These are phyloP conservation scores for Grallaria varia DNA, from an alignment of 2,113 vertebrate genomes.

Conservation along the genomic window DNA sequence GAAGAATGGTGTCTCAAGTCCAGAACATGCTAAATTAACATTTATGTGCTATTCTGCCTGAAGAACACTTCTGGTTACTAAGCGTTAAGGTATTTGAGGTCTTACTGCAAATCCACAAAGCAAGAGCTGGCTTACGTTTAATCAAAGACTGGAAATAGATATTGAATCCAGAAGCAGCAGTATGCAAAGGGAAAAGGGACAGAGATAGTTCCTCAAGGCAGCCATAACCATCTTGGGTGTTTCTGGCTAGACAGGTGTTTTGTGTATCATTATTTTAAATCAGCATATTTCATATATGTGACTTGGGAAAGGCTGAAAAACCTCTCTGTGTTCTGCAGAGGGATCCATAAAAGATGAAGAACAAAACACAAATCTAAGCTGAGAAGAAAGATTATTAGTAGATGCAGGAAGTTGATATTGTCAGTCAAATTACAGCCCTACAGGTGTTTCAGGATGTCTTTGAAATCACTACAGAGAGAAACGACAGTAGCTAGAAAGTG, in stretches of 20 bases:
- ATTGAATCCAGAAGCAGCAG: neutral
- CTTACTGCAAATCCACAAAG: slow-evolving; percentile 36
- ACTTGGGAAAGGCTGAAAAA: neutral
- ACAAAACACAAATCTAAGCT: neutral
- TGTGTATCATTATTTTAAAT: neutral
- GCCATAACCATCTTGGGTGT: neutral
- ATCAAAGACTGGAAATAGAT: slow-evolving; percentile 11
- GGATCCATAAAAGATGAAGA: neutral
- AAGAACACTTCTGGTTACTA: slow-evolving; percentile 5
- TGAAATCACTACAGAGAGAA: neutral
- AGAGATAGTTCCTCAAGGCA: neutral
- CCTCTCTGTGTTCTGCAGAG: neutral
- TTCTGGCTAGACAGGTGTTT: neutral
- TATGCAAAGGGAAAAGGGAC: neutral
- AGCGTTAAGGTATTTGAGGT: slow-evolving; percentile 16
- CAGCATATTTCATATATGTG: neutral
- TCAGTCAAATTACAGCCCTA: neutral
- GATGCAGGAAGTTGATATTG: neutral
- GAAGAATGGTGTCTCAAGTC: neutral
- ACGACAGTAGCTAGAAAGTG: neutral
- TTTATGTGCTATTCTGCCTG: slow-evolving; percentile 16
- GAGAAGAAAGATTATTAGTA: neutral
- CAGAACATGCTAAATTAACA: slow-evolving; percentile 49
- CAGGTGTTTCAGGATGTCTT: neutral
- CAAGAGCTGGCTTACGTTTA: slow-evolving; percentile 39